phyloP scores from a whole-genome alignment of 2,797 vertebrate species.

The Xiphophorus birchmanni region DNA sequence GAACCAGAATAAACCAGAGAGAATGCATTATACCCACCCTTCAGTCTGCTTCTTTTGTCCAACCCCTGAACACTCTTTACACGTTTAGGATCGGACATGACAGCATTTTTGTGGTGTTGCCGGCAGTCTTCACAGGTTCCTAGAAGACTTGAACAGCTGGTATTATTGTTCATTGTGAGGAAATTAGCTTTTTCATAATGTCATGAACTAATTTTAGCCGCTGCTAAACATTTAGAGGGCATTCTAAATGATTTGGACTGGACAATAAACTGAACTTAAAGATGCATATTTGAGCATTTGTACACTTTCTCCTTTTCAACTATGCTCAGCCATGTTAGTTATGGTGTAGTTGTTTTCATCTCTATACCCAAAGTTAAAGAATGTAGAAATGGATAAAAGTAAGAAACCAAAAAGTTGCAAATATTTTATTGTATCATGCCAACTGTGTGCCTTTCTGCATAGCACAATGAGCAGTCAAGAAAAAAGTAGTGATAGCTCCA shows the following conservation, averaged over 20 bases:
- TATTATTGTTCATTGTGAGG: background rate
- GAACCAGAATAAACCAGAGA: slow-evolving; percentile 85
- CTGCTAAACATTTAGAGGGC: background rate
- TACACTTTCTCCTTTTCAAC: background rate
- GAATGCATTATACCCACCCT: slow-evolving; percentile 81
- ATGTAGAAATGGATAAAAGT: background rate
- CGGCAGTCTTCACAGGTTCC: background rate
- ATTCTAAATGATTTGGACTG: background rate
- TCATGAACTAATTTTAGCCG: background rate
- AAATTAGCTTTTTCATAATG: too few relatives aligned
- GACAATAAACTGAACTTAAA: background rate
- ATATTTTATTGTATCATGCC: background rate
- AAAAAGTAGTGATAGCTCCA: background rate
- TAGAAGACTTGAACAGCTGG: background rate
- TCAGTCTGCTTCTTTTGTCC: slow-evolving; percentile 41
- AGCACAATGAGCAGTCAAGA: too few relatives aligned
- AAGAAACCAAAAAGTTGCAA: background rate
- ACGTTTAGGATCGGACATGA: background rate
- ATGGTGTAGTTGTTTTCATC: background rate
- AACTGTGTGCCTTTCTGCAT: too few relatives aligned
- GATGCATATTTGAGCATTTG: background rate
- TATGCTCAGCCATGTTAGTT: background rate
- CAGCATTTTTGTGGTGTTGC: background rate
- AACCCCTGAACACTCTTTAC: background rate
- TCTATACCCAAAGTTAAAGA: background rate